phyloP scores from a whole-genome alignment of 2,113 vertebrate species.

The Colaptes auratus region DNA sequence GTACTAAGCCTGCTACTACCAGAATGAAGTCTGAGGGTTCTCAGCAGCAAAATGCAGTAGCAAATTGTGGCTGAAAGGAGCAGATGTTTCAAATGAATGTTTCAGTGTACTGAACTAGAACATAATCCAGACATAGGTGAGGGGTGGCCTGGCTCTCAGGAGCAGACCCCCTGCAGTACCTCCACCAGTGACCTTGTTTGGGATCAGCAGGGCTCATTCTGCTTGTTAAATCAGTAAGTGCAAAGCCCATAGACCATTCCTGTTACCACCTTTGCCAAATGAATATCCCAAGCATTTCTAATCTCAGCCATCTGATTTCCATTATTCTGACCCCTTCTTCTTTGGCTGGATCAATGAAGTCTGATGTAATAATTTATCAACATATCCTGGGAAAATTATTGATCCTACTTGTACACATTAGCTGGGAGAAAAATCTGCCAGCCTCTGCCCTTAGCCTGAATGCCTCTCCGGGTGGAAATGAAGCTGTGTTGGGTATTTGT shows the following conservation, averaged over 20 bases:
- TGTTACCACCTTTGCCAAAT: slow-evolving; percentile 65
- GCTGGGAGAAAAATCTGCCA: neutral
- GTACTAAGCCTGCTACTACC: neutral
- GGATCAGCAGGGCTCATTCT: slow-evolving; percentile 30
- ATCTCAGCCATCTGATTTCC: slow-evolving; percentile 61
- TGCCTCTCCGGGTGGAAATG: slow-evolving; percentile 35
- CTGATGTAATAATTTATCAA: slow-evolving; percentile 52
- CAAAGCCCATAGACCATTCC: slow-evolving; percentile 24
- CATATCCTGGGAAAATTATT: slow-evolving; percentile 43
- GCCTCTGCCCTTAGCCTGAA: slow-evolving; percentile 14
- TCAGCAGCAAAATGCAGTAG: neutral
- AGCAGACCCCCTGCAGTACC: neutral
- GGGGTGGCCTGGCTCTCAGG: neutral
- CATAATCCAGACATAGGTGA: neutral
- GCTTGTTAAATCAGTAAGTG: slow-evolving; percentile 26
- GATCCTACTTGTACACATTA: slow-evolving; percentile 19
- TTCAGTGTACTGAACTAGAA: neutral
- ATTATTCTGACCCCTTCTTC: slow-evolving; percentile 48
- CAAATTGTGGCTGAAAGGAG: neutral
- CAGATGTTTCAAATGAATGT: slow-evolving; percentile 27
- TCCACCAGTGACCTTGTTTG: slow-evolving; percentile 25
- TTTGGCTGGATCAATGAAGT: slow-evolving; percentile 62
- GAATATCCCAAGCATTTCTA: slow-evolving; percentile 63
- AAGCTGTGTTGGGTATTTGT: neutral
- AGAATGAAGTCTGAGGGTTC: neutral